Evolutionary conservation across 2,888 invertebrate species (phyloP).

Genomic region (Dromius quadrimaculatus): DNA sequence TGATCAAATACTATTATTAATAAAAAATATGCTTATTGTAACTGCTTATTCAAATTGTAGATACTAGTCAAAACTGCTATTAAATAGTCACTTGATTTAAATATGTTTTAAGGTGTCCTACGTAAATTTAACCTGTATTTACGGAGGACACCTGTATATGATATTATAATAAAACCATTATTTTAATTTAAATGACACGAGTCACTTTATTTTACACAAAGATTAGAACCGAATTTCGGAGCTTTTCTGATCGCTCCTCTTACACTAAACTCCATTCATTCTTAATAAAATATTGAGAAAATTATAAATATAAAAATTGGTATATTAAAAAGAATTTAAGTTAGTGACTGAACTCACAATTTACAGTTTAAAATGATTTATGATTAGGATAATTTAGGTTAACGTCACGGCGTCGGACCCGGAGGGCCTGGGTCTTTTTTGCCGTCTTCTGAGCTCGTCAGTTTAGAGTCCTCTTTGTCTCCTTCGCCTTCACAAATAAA

Average conservation of each 20-base stretch:
- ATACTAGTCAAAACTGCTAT: conserved; percentile 49
- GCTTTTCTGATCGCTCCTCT: conserved; percentile 10
- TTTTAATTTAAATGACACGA: conserved; percentile 18
- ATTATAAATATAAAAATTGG: conserved; percentile 45
- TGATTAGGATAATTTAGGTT: conserved; percentile 31
- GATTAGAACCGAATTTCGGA: conserved; percentile 16
- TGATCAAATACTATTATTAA: conserved; percentile 4
- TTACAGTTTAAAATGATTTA: conserved; percentile 37
- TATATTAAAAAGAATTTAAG: conserved; percentile 33
- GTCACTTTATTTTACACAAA: conserved; percentile 41
- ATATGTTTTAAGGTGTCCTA: no score
- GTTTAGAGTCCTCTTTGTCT: conserved; percentile 74
- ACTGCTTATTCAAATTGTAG: conserved; percentile 47
- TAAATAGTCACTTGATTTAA: no score
- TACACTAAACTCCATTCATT: conserved; percentile 30
- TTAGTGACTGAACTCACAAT: conserved; percentile 48
- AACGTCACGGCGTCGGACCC: conserved; percentile 74
- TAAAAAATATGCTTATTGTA: conserved; percentile 39
- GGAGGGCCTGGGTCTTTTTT: conserved; percentile 75
- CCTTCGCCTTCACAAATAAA: conserved; percentile 71
- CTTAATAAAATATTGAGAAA: conserved; percentile 31
- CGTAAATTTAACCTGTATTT: no score
- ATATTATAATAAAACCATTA: conserved; percentile 37
- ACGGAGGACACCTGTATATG: conserved; percentile 22
- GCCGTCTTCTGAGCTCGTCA: conserved; percentile 72